Percentiles rank a stretch among this genome's conserved stretches.
These are phyloP conservation scores for Melinaea marsaeus DNA, from an alignment of 2,888 invertebrate species.

Conservation along the genomic window DNA sequence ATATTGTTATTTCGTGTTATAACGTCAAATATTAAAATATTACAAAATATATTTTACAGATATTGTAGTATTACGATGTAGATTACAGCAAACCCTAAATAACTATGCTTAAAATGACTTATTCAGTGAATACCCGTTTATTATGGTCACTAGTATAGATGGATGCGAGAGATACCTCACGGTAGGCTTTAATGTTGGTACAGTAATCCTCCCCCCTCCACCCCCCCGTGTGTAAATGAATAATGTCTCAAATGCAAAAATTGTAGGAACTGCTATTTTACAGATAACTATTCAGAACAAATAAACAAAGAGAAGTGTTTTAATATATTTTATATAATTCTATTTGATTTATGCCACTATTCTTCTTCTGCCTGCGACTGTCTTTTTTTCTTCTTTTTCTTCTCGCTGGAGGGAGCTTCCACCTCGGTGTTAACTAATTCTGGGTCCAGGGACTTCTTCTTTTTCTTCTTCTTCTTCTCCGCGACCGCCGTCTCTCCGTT, in stretches of 20 bases:
- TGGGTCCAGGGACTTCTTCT: conserved; percentile 40
- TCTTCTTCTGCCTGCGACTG: conserved; percentile 57
- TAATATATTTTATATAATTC: conserved; percentile 10
- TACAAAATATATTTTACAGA: not conserved
- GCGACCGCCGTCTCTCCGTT: conserved; percentile 37
- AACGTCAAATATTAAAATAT: not conserved
- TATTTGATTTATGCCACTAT: conserved; percentile 25
- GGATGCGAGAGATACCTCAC: no score
- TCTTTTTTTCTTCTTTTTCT: conserved; percentile 61
- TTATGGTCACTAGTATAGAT: no score
- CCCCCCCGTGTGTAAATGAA: not conserved
- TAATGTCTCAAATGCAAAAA: not conserved
- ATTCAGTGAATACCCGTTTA: no score
- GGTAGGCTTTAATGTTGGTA: no score
- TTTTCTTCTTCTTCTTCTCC: conserved; percentile 30
- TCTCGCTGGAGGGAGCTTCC: conserved; percentile 6
- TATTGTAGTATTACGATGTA: not conserved
- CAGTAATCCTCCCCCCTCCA: no score
- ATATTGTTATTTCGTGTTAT: not conserved
- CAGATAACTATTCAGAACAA: not conserved
- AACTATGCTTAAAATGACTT: not conserved
- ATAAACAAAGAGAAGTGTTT: not conserved
- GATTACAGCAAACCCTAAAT: not conserved
- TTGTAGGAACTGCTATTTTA: not conserved
- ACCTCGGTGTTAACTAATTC: conserved; percentile 13